Percentiles rank a stretch among this genome's conserved stretches.
Conservation (phyloP, 1,140 invertebrate genomes). For the Drosophila willistoni region DNA sequence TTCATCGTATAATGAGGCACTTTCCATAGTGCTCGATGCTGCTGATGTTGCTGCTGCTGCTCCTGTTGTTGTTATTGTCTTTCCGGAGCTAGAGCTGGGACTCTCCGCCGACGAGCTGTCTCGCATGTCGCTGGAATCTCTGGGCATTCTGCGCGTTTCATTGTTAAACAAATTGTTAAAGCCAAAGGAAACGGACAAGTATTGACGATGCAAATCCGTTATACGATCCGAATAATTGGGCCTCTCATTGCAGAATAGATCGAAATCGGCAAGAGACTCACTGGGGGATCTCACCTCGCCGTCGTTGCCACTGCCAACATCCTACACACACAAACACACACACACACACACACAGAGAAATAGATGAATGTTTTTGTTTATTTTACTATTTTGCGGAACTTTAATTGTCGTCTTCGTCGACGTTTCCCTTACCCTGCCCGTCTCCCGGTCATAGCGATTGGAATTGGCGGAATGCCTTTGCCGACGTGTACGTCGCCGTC, state of each 20-base stretch:
- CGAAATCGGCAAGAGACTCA: slow-evolving; percentile 60
- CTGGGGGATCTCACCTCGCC: slow-evolving; percentile 40
- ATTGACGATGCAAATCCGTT: slow-evolving; percentile 78
- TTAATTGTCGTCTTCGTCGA: neutral
- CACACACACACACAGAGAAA: neutral
- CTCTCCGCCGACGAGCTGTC: slow-evolving; percentile 46
- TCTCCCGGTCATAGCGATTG: slow-evolving; percentile 54
- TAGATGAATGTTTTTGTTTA: neutral
- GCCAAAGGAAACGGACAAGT: slow-evolving; percentile 74
- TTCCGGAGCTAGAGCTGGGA: slow-evolving; percentile 55
- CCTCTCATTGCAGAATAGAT: slow-evolving; percentile 67
- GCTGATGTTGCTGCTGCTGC: neutral
- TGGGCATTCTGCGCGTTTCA: slow-evolving; percentile 20
- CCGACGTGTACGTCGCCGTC: slow-evolving; percentile 86
- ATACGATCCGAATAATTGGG: slow-evolving; percentile 79
- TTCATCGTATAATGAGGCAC: slow-evolving; percentile 41
- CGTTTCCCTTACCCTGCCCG: slow-evolving; percentile 27
- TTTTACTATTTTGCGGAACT: neutral
- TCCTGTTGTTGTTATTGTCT: slow-evolving; percentile 13
- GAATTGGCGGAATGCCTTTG: slow-evolving; percentile 75
- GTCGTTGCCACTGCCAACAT: slow-evolving; percentile 40
- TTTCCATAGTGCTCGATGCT: slow-evolving; percentile 23
- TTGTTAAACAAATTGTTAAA: slow-evolving; percentile 76
- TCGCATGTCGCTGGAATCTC: slow-evolving; percentile 3
- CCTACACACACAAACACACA: slow-evolving; percentile 31